Conservation (phyloP, 1,140 invertebrate species). For the Magallana angulata region DNA sequence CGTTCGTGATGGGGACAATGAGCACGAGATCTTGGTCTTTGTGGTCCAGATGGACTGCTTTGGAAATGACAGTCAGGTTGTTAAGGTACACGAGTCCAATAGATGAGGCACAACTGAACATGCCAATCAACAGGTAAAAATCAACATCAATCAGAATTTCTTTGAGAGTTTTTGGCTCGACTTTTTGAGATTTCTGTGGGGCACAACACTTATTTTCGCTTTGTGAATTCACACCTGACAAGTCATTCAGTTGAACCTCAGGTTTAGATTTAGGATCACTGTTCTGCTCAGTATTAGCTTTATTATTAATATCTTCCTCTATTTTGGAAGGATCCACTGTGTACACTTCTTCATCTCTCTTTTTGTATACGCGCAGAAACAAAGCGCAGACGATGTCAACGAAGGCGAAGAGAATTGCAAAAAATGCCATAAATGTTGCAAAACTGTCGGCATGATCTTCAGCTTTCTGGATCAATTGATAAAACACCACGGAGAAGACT, state of each 20-base stretch:
- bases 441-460: constrained; percentile 52
- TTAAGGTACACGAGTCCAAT: constrained; percentile 53
- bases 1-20: constrained; percentile 58
- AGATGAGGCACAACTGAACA: constrained; percentile 55
- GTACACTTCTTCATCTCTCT: constrained; percentile 24
- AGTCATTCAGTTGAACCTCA: background rate
- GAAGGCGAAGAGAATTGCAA: constrained; percentile 58
- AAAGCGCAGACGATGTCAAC: constrained; percentile 59
- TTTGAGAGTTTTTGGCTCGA: background rate
- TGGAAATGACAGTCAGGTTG: constrained; percentile 55
- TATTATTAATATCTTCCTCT: background rate
- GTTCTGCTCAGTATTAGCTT: background rate
- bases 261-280: background rate
- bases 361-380: constrained; percentile 55
- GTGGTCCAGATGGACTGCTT: constrained; percentile 49
- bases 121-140: constrained; percentile 57
- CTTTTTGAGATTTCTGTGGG: background rate
- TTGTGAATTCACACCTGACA: background rate
- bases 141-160: constrained; percentile 45
- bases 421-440: constrained; percentile 59
- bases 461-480: constrained; percentile 45
- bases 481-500: constrained; percentile 60
- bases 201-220: background rate
- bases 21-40: constrained; percentile 53
- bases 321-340: constrained; percentile 34